A percentile compares a stretch with the other conserved stretches of the same genome.
These are phyloP conservation scores for Teleogryllus occipitalis DNA, from an alignment of 1,140 invertebrate genomes.

Conservation along the genomic window DNA sequence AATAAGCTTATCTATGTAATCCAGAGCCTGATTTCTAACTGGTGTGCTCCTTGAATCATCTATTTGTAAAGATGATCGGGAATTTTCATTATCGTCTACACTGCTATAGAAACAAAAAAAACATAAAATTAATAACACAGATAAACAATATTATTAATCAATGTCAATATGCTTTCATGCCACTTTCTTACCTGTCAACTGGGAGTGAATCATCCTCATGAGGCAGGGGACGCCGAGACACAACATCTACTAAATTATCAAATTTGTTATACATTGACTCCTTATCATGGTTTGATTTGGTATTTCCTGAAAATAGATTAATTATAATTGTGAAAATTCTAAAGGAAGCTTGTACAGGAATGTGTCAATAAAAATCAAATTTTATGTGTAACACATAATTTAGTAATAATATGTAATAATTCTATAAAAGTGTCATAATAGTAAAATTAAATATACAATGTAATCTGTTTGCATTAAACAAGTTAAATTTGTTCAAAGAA, in stretches of 20 bases:
- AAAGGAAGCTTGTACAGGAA: not conserved
- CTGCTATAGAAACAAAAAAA: not conserved
- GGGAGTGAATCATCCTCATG: not conserved
- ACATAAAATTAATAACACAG: not conserved
- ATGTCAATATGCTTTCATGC: not conserved
- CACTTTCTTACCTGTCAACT: not conserved
- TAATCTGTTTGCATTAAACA: no score
- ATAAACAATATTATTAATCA: not conserved
- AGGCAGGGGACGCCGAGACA: not conserved
- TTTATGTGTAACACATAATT: not conserved
- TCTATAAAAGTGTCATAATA: no score
- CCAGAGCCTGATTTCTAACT: slow-evolving; percentile 2
- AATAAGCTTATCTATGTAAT: slow-evolving; percentile 23
- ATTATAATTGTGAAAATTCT: not conserved
- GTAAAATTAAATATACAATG: no score
- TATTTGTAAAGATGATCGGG: not conserved
- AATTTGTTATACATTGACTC: not conserved
- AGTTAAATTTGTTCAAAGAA: no score
- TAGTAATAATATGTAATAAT: no score
- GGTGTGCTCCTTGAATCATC: not conserved
- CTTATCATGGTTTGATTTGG: not conserved
- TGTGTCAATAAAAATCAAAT: not conserved
- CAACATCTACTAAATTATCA: not conserved
- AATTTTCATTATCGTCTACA: not conserved
- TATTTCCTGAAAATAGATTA: not conserved